These are phyloP conservation scores for Capreolus pygargus DNA, from an alignment of 2,113 vertebrate species.

Conservation along the genomic window DNA sequence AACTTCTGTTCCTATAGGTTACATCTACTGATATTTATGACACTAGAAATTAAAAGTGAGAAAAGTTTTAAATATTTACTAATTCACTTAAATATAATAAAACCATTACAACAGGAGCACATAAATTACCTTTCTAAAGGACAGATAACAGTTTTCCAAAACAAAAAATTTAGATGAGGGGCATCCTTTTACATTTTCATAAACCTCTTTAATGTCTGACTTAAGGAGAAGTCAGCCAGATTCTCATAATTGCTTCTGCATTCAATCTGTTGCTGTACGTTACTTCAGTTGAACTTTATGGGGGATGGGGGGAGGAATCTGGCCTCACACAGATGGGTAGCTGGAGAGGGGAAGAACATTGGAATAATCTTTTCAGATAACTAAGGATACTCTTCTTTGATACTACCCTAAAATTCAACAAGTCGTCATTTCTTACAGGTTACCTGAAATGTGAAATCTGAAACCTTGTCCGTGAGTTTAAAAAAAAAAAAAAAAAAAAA, in stretches of 20 bases:
- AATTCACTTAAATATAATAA: slow-evolving; percentile 8
- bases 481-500: background rate
- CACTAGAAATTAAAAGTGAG: background rate
- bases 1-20: background rate
- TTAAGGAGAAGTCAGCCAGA: background rate
- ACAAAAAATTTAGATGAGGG: background rate
- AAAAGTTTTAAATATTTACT: background rate
- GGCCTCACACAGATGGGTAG: background rate
- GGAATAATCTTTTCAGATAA: background rate
- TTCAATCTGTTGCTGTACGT: background rate
- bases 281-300: background rate
- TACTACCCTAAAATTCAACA: background rate
- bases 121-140: background rate
- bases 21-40: background rate
- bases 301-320: fast-evolving
- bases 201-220: background rate
- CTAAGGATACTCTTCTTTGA: background rate
- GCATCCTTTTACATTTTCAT: background rate
- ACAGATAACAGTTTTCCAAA: background rate
- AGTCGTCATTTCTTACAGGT: background rate
- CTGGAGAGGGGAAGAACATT: background rate
- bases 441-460: background rate
- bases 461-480: background rate
- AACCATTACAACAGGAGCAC: background rate
- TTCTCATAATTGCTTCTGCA: background rate